phyloP scores from a whole-genome alignment of 2,888 invertebrate genomes.

The Diabrotica balteata region DNA sequence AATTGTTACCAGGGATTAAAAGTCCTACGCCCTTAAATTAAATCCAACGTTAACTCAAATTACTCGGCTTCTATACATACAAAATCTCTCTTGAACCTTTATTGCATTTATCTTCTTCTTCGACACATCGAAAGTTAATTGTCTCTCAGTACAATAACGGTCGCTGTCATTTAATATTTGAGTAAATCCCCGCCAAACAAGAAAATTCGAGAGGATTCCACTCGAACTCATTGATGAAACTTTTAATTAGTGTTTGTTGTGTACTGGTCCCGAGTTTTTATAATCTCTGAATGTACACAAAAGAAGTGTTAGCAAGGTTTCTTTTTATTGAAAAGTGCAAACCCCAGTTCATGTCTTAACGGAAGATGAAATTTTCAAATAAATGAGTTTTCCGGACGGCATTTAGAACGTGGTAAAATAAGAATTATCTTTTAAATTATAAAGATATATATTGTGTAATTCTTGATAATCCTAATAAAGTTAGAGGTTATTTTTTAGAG shows the following conservation, averaged over 20 bases:
- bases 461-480: no score
- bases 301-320: neutral
- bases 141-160: neutral
- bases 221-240: conserved; percentile 2
- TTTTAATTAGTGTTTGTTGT: conserved; percentile 6
- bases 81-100: neutral
- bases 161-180: conserved; percentile 2
- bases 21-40: no score
- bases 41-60: no score
- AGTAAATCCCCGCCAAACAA: neutral
- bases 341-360: neutral
- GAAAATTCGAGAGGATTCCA: conserved; percentile 2
- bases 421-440: no score
- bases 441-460: no score
- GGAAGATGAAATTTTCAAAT: neutral
- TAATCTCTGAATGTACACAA: neutral
- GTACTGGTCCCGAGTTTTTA: neutral
- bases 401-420: no score
- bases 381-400: no score
- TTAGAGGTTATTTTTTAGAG: no score
- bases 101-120: no score
- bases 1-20: no score
- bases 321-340: neutral
- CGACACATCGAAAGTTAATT: neutral
- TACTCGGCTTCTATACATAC: no score